Evolutionary conservation across 2,888 invertebrate species (phyloP).

Genomic region (Tribolium freemani): DNA sequence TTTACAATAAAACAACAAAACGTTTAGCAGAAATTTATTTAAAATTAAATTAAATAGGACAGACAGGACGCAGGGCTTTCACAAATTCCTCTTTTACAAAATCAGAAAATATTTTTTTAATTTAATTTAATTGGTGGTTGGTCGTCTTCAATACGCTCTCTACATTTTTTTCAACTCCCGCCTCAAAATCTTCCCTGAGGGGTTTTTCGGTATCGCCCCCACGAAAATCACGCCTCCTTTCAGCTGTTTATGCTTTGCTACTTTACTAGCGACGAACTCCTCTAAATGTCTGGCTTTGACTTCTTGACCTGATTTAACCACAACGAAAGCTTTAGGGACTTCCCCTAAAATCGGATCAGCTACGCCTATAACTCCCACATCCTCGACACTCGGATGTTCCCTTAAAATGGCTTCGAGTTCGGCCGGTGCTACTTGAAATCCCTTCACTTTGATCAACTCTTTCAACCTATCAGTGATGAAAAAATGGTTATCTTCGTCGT

Average conservation of each 20-base stretch:
- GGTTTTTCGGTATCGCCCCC: conserved; percentile 81
- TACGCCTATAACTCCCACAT: conserved; percentile 86
- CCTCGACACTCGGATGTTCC: conserved; percentile 79
- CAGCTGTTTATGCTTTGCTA: conserved; percentile 80
- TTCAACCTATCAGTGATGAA: conserved; percentile 82
- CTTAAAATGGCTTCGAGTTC: conserved; percentile 83
- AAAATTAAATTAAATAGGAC: too few species aligned
- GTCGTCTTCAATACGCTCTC: background rate
- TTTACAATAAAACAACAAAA: too few species aligned
- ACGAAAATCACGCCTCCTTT: conserved; percentile 77
- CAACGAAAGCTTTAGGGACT: conserved; percentile 80
- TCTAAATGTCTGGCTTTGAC: conserved; percentile 72
- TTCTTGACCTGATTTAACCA: conserved; percentile 67
- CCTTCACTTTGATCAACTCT: conserved; percentile 78
- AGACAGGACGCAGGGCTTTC: too few species aligned
- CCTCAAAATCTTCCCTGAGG: conserved; percentile 84
- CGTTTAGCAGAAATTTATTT: too few species aligned
- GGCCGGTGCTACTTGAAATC: conserved; percentile 80
- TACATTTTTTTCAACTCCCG: conserved; percentile 68
- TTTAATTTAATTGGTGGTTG: too few species aligned
- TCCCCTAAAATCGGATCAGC: conserved; percentile 79
- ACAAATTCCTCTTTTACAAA: too few species aligned
- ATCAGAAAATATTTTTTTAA: too few species aligned
- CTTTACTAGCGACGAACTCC: conserved; percentile 74
- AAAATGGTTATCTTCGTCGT: conserved; percentile 75